Percentiles rank a stretch among this genome's conserved stretches.
These are phyloP conservation scores for Pangasianodon gigas DNA, from an alignment of 2,113 vertebrate species.

Conservation along the genomic window DNA sequence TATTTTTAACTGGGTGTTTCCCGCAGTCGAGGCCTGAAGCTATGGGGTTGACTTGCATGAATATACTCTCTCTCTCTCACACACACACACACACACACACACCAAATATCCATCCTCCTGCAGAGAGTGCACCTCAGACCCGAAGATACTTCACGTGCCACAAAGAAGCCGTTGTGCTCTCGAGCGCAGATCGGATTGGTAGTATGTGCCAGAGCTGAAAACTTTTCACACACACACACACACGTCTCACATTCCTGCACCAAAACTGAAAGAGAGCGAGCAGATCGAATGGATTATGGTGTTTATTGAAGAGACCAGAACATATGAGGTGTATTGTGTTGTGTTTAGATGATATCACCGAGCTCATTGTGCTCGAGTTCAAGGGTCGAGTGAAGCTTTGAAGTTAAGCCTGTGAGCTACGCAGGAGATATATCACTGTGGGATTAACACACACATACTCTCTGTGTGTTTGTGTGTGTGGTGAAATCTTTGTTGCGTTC, in stretches of 20 bases:
- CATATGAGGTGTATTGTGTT: constrained; percentile 13
- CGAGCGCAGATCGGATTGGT: not conserved
- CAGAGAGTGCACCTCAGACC: not conserved
- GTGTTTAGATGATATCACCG: constrained; percentile 33
- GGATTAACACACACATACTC: not conserved
- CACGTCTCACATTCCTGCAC: not conserved
- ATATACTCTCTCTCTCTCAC: not conserved
- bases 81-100: constrained; percentile 12
- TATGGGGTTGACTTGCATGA: not conserved
- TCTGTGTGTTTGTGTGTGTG: constrained; percentile 1
- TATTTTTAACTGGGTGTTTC: not conserved
- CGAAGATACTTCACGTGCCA: not conserved
- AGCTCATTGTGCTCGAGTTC: not conserved
- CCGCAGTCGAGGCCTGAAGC: not conserved
- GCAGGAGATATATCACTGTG: not conserved
- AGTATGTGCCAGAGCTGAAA: not conserved
- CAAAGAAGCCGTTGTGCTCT: constrained; percentile 16
- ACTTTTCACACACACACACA: constrained; percentile 10
- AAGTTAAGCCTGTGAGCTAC: constrained; percentile 18
- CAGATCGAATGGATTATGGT: constrained; percentile 1
- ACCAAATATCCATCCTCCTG: not conserved
- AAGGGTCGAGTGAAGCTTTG: constrained; percentile 7
- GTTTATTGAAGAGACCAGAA: constrained; percentile 8
- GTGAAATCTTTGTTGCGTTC: constrained; percentile 4
- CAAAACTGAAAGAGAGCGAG: not conserved